Evolutionary conservation across 2,797 vertebrate genomes (phyloP), one percentile per base, ranked within the genome.

Genomic region (Telmatherina bonti): DNA sequence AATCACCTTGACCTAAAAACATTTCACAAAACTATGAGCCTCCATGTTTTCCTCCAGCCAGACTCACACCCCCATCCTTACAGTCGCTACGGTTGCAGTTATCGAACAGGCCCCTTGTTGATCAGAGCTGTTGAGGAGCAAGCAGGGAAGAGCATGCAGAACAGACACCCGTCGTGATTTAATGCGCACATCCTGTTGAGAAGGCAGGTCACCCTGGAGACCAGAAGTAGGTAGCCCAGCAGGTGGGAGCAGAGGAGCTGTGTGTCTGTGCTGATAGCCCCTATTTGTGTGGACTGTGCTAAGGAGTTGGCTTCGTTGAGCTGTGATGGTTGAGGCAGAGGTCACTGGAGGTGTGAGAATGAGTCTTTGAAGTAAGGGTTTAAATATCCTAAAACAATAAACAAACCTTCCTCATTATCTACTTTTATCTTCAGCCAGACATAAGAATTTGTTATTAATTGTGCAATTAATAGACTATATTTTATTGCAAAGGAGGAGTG

Each of bases 151-250:
- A 30, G 59, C 62, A 62, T 6, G 74, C 68, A 81, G 55, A 78
- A 74, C 60, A 78, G 67, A 79, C 85, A 62, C 84, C 78, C 58
- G 30, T 47, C 2, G 70, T 2, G 82, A 35, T 15, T 53, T 85
- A 83, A 80, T 70, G 73, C 47, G n/a, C 31, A 84, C 73, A 71
- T 85, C 85, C 83, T 87, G 87, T 79, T 72, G 84, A 79, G 79
- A 82, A 30, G 67, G 41, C 3, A 61, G 74, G 82, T 87, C 71
- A 35, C 73, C 79, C 71, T 76, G 78, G 74, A 86, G 79, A 88
- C 80, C 61, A 85, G 71, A 55, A 15, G 68, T 43, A 62, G 64
- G 78, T 47, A 45, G 75, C 70, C 43, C 47, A 52, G 82, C 74
- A 64, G 82, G 81, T 33, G 41, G 78, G 81, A 33, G 74, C 60